A percentile compares a stretch with the other conserved stretches of the same genome.
These are phyloP conservation scores for Osmoderma eremita DNA, from an alignment of 2,888 invertebrate genomes.

Conservation along the genomic window DNA sequence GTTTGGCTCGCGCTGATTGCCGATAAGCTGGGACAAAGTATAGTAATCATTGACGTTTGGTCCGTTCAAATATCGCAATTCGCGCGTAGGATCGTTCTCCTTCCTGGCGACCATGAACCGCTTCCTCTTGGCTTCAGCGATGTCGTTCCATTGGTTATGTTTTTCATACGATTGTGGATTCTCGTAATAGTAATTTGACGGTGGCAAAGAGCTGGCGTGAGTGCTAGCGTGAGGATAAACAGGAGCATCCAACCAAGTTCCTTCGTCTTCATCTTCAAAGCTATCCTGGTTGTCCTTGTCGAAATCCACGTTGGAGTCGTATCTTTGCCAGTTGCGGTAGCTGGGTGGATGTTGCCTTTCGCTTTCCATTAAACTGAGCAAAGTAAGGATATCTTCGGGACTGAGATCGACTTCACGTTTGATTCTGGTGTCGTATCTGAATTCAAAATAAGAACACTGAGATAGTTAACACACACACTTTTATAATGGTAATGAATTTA, in stretches of 20 bases:
- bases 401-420: constrained; percentile 72
- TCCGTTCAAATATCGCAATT: constrained; percentile 60
- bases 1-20: constrained; percentile 65
- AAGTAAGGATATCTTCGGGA: constrained; percentile 70
- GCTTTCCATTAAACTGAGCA: constrained; percentile 71
- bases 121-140: constrained; percentile 61
- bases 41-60: constrained; percentile 66
- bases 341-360: constrained; percentile 63
- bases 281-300: constrained; percentile 65
- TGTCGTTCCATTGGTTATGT: constrained; percentile 51
- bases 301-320: constrained; percentile 65
- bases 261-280: constrained; percentile 67
- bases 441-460: constrained; percentile 41
- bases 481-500: background rate
- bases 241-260: constrained; percentile 70
- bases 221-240: constrained; percentile 63
- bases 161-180: constrained; percentile 53
- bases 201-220: constrained; percentile 60
- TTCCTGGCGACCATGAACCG: constrained; percentile 73
- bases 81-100: constrained; percentile 61
- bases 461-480: background rate
- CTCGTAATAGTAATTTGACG: constrained; percentile 53
- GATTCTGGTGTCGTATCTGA: constrained; percentile 62
- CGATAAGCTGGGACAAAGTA: constrained; percentile 70
- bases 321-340: constrained; percentile 64